A percentile compares a stretch with the other conserved stretches of the same genome.
These are phyloP conservation scores for Patella caerulea DNA, from an alignment of 2,888 invertebrate genomes.

Conservation along the genomic window DNA sequence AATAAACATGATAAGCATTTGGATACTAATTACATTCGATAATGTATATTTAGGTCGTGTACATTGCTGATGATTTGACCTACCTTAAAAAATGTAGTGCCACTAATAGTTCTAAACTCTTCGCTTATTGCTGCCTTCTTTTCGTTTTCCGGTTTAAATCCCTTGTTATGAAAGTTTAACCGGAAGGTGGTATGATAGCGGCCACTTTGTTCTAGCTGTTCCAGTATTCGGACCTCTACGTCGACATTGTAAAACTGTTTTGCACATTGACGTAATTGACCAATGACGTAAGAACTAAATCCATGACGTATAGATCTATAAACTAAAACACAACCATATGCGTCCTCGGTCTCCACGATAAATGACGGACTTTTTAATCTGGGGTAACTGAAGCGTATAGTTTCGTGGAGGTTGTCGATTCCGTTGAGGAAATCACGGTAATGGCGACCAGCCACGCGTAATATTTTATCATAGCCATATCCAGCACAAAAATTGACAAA, in stretches of 20 bases:
- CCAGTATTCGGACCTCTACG: conserved; percentile 76
- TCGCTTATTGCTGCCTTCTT: background rate
- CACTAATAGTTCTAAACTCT: conserved; percentile 16
- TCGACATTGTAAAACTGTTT: conserved; percentile 83
- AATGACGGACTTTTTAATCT: conserved; percentile 92
- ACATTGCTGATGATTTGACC: background rate
- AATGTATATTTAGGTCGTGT: too few species aligned
- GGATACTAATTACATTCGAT: too few species aligned
- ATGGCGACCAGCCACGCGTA: conserved; percentile 88
- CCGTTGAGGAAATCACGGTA: conserved; percentile 92
- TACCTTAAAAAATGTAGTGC: conserved; percentile 42
- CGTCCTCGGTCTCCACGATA: conserved; percentile 88
- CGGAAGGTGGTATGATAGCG: conserved; percentile 75
- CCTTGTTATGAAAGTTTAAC: conserved; percentile 88
- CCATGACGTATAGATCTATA: conserved; percentile 86
- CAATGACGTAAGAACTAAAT: conserved; percentile 71
- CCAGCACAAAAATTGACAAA: conserved; percentile 91
- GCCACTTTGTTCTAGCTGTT: conserved; percentile 49
- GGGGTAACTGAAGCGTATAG: conserved; percentile 92
- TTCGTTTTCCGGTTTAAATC: conserved; percentile 75
- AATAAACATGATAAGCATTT: too few species aligned
- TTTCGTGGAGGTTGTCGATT: conserved; percentile 92
- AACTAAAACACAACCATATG: conserved; percentile 83
- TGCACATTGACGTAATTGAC: conserved; percentile 90
- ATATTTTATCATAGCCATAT: conserved; percentile 90